Conservation (phyloP, 2,888 invertebrate species). For the Pandemis cinnamomeana region DNA sequence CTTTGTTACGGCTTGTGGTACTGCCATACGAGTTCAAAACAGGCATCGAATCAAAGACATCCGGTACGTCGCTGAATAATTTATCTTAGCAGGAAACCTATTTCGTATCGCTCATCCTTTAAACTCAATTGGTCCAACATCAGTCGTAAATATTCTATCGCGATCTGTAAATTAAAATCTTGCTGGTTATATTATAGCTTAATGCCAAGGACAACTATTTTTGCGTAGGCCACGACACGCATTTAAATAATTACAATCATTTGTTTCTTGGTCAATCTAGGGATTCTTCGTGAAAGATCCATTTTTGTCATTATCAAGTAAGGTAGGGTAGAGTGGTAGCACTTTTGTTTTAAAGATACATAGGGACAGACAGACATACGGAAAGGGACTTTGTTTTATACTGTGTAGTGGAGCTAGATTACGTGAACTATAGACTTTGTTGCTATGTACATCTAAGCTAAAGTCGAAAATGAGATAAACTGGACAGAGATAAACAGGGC, state of each 20-base stretch:
- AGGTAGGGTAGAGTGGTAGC: neutral
- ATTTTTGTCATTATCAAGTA: neutral
- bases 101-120: neutral
- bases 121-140: neutral
- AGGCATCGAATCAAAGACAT: neutral
- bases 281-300: neutral
- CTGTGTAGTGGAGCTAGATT: too few relatives aligned
- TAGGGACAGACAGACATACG: too few relatives aligned
- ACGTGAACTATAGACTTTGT: too few relatives aligned
- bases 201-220: conserved; percentile 5
- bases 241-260: conserved; percentile 9
- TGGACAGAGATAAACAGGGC: too few relatives aligned
- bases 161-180: conserved; percentile 7
- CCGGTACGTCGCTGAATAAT: neutral
- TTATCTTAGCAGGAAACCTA: neutral
- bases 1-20: neutral
- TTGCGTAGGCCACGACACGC: conserved; percentile 7
- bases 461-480: too few relatives aligned
- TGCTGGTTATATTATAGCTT: neutral
- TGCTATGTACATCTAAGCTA: too few relatives aligned
- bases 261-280: conserved; percentile 1
- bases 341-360: too few relatives aligned
- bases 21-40: neutral
- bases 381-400: too few relatives aligned
- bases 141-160: conserved; percentile 8